phyloP scores from a whole-genome alignment of 35 echinoderm and acorn worm genomes.

The Eucidaris tribuloides region DNA sequence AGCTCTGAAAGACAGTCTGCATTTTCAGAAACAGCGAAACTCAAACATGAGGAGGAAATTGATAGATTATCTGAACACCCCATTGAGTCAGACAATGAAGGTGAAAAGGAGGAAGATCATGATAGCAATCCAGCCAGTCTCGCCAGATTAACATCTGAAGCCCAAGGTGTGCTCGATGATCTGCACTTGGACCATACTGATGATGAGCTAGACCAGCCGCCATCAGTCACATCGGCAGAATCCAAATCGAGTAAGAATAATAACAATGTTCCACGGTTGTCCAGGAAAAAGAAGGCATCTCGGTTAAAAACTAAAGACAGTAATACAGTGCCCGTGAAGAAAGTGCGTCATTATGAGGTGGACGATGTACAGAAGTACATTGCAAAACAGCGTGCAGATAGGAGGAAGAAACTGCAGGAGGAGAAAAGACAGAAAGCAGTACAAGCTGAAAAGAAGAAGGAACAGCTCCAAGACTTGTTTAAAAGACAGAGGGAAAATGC shows the following conservation, averaged over 20 bases:
- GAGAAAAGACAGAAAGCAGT: slow-evolving; percentile 45
- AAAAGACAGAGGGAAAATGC: slow-evolving; percentile 86
- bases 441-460: slow-evolving; percentile 68
- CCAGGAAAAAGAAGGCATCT: not conserved
- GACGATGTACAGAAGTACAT: slow-evolving; percentile 90
- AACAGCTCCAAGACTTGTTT: slow-evolving; percentile 74
- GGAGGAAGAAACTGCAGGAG: slow-evolving; percentile 81
- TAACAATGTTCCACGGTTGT: slow-evolving; percentile 10
- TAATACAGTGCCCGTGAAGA: slow-evolving; percentile 6
- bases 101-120: not conserved
- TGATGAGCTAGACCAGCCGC: slow-evolving; percentile 38
- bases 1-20: not conserved
- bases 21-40: not conserved
- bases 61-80: slow-evolving; percentile 37
- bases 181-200: slow-evolving; percentile 60
- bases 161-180: slow-evolving; percentile 81
- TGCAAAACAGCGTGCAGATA: slow-evolving; percentile 71
- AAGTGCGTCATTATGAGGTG: slow-evolving; percentile 81
- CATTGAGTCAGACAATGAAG: slow-evolving; percentile 48
- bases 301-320: not conserved
- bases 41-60: slow-evolving; percentile 23
- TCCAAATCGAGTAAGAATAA: slow-evolving; percentile 24
- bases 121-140: not conserved
- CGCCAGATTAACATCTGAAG: slow-evolving; percentile 59
- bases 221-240: not conserved